phyloP scores from a whole-genome alignment of 2,888 invertebrate genomes.

The Julus scanicus region DNA sequence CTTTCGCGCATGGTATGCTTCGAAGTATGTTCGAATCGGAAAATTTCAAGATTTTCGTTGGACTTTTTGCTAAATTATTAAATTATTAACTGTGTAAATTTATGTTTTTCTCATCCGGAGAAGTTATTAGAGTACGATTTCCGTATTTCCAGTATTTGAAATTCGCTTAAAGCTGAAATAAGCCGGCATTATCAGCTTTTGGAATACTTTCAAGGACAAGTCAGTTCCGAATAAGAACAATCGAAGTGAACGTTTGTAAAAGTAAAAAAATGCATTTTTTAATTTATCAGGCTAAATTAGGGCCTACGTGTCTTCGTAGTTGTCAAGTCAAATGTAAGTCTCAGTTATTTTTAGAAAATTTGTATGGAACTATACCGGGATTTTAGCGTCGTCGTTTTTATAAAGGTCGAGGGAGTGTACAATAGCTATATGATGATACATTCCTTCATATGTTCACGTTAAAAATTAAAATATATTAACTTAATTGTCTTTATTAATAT shows the following conservation, averaged over 20 bases:
- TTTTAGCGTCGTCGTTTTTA: not conserved
- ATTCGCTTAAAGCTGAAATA: not conserved
- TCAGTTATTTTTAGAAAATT: slow-evolving; percentile 3
- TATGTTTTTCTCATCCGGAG: not conserved
- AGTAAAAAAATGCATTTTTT: not conserved
- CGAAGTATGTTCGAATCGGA: slow-evolving; percentile 3
- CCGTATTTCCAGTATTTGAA: not conserved
- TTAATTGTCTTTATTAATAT: too few relatives aligned
- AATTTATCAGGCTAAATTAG: slow-evolving; percentile 2
- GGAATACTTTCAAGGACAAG: not conserved
- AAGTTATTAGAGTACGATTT: not conserved
- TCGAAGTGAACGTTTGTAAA: not conserved
- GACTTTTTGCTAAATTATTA: slow-evolving; percentile 5
- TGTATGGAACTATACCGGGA: not conserved
- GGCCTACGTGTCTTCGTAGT: not conserved
- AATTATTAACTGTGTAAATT: not conserved
- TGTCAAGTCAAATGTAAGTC: not conserved
- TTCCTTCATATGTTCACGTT: too few relatives aligned
- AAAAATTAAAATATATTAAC: too few relatives aligned
- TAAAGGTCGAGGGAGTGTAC: not conserved
- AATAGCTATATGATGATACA: not conserved
- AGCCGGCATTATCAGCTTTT: not conserved
- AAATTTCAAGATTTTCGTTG: slow-evolving; percentile 8
- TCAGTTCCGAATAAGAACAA: not conserved
- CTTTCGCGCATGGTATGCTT: slow-evolving; percentile 2